Conservation (phyloP, 1,140 invertebrate genomes). For the Drosophila kohkoa region DNA sequence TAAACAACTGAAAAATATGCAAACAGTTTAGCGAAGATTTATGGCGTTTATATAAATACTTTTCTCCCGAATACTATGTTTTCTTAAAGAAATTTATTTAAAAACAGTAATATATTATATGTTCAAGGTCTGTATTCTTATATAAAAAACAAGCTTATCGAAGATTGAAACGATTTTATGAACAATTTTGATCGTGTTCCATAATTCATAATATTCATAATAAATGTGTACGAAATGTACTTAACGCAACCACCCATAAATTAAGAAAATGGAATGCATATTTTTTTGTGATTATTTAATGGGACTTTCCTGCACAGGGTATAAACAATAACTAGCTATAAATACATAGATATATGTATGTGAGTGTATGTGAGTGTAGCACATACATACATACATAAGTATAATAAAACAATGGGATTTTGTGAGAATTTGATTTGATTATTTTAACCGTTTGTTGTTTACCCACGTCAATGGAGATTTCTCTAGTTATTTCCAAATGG, state of each 20-base stretch:
- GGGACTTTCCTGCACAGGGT: conserved; percentile 6
- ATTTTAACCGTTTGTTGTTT: conserved; percentile 39
- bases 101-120: too few relatives aligned
- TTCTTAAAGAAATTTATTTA: too few relatives aligned
- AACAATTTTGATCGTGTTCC: too few relatives aligned
- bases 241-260: background rate
- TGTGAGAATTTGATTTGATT: conserved; percentile 48
- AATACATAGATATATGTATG: background rate
- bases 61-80: too few relatives aligned
- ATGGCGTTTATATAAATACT: too few relatives aligned
- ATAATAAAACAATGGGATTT: conserved; percentile 40
- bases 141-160: too few relatives aligned
- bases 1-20: too few relatives aligned
- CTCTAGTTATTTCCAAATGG: conserved; percentile 32
- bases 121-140: too few relatives aligned
- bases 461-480: conserved; percentile 52
- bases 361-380: conserved; percentile 3
- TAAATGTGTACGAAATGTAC: background rate
- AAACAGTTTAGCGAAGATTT: too few relatives aligned
- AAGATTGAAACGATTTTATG: too few relatives aligned
- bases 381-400: background rate
- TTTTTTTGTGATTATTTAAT: background rate
- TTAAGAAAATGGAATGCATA: conserved; percentile 1
- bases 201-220: background rate
- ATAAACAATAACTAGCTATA: conserved; percentile 2